Evolutionary conservation across 2,888 invertebrate species (phyloP), one percentile per base, ranked within the genome.

Genomic region (Torymus texanus): DNA sequence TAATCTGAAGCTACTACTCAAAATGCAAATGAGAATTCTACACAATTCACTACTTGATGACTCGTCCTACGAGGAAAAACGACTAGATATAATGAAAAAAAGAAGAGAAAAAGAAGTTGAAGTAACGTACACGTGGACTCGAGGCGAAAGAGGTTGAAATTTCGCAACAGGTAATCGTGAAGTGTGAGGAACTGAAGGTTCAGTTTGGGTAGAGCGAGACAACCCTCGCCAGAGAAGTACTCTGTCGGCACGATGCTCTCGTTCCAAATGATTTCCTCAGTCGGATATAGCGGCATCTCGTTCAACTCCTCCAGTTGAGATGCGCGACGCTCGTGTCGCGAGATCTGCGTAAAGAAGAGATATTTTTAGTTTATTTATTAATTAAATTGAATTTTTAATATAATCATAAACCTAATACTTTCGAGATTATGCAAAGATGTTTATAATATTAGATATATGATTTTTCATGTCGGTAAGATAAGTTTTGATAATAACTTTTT

Each of bases 211-310:
- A 99, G 91, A 0, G 99, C 99, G 53, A 99, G 92, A 85, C 97
- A 97, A 21, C 96, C 97, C 90, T 99, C 98, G 0, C 98, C 98
- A 61, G 97, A 96, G 91, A 96, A 99, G 89, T 98, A 98, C 87
- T 99, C 98, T 0, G 97, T 96, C 0, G 99, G 99, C 0, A 99
- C 99, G 62, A 99, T 94, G 88, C 99, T 98, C 90, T 99, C 98
- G 90, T 99, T 97, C 99, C 99, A 99, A 85, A 99, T 97, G 2
- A 99, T 95, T 80, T 96, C 95, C 90, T 99, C 99, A 0, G 98
- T 99, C 0, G 99, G 99, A 89, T 99, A 99, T 0, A 99, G 92
- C 0, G 99, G 99, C 97, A 99, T 98, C 85, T 97, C 96, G 90
- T 99, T 99, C 13, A 99, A 91, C 75, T 97, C 96, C 88, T 98